Percentiles rank a stretch among this genome's conserved stretches.
These are phyloP conservation scores for Hemiprocne comata DNA, from an alignment of 2,113 vertebrate species.

Conservation along the genomic window DNA sequence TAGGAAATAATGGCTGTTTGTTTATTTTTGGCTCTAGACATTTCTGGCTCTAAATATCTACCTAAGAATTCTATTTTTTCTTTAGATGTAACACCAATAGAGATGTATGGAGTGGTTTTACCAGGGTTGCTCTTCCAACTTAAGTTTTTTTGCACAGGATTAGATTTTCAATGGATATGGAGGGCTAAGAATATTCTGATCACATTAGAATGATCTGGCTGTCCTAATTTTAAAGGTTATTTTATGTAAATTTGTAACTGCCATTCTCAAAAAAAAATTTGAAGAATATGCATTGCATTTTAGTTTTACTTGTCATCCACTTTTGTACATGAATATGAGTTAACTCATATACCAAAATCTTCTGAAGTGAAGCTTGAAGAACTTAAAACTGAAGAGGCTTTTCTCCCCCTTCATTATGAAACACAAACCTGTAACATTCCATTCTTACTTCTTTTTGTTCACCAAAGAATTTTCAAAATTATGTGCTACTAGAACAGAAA, in stretches of 20 bases:
- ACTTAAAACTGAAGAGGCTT: background rate
- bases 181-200: constrained; percentile 43
- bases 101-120: background rate
- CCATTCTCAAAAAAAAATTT: constrained; percentile 13
- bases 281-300: constrained; percentile 37
- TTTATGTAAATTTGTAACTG: constrained; percentile 51
- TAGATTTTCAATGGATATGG: constrained; percentile 11
- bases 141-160: background rate
- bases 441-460: background rate
- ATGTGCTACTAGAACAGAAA: background rate
- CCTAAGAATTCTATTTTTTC: background rate
- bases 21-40: background rate
- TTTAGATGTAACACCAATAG: background rate
- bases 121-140: background rate
- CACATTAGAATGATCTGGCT: constrained; percentile 47
- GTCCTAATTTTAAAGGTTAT: constrained; percentile 59
- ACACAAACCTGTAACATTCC: background rate
- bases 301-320: constrained; percentile 24
- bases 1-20: background rate
- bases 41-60: background rate
- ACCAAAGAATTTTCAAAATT: background rate
- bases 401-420: background rate
- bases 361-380: background rate
- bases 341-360: background rate
- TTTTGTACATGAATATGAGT: constrained; percentile 11